Conservation (phyloP, 64 coral and sea anemone species). For the Montipora sp. region DNA sequence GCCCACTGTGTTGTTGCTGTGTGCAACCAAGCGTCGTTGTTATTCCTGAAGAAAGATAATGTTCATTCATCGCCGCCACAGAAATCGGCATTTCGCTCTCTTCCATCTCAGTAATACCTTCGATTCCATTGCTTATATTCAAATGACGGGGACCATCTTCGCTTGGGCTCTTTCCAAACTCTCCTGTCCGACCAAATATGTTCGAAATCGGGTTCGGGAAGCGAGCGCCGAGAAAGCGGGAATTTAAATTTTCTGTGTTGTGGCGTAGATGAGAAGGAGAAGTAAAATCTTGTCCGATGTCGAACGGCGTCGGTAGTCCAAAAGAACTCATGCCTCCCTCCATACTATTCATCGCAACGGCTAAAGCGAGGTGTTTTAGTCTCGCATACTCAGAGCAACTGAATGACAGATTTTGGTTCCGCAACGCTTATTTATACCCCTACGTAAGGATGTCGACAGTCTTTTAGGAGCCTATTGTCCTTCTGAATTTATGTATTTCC, state of each 20-base stretch:
- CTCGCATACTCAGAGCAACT: slow-evolving; percentile 23
- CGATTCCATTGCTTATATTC: slow-evolving; percentile 42
- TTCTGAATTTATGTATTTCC: slow-evolving; percentile 98
- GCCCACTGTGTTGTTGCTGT: slow-evolving; percentile 49
- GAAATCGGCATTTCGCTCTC: slow-evolving; percentile 45
- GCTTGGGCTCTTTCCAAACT: slow-evolving; percentile 10
- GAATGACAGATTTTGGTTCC: slow-evolving; percentile 74
- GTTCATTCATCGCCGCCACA: slow-evolving; percentile 36
- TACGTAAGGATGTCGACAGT: slow-evolving; percentile 77
- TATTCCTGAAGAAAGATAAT: slow-evolving; percentile 39
- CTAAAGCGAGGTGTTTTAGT: slow-evolving; percentile 27
- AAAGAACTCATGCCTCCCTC: slow-evolving; percentile 70
- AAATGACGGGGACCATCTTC: slow-evolving; percentile 26
- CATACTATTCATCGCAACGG: not conserved
- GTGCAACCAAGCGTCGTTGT: slow-evolving; percentile 50
- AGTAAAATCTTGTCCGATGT: slow-evolving; percentile 50
- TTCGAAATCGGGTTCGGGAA: slow-evolving; percentile 35
- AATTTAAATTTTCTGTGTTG: slow-evolving; percentile 41
- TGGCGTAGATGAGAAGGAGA: slow-evolving; percentile 42
- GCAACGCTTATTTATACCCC: slow-evolving; percentile 85
- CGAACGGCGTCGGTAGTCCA: slow-evolving; percentile 52
- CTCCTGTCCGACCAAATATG: slow-evolving; percentile 22
- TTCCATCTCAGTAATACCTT: slow-evolving; percentile 30
- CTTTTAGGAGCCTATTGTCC: slow-evolving; percentile 84
- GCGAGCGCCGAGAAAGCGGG: slow-evolving; percentile 37